Percentiles rank a stretch among this genome's conserved stretches.
Evolutionary conservation across 2,113 vertebrate genomes (phyloP).

Genomic region (Otus sunia): DNA sequence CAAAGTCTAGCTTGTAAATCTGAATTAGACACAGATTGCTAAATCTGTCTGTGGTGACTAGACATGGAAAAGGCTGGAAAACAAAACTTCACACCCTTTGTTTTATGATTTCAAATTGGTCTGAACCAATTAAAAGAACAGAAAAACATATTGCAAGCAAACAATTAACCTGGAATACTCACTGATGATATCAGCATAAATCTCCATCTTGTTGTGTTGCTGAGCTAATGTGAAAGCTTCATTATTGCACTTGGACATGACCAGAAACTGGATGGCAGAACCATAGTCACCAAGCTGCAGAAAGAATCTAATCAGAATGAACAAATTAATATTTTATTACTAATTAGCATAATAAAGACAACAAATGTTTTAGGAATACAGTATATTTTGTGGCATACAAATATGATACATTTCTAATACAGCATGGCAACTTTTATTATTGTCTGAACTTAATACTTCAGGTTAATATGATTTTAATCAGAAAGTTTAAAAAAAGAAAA

Average conservation of each 20-base stretch:
- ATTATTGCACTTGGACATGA: conserved; percentile 93
- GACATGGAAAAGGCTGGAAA: neutral
- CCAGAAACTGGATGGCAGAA: conserved; percentile 95
- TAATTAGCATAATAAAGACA: neutral
- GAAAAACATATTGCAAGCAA: neutral
- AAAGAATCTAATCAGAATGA: conserved; percentile 84
- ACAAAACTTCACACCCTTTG: neutral
- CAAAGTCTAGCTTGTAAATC: neutral
- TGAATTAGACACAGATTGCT: neutral
- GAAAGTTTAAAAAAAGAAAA: neutral
- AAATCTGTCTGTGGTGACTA: neutral
- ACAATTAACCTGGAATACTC: conserved; percentile 45
- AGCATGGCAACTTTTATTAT: neutral
- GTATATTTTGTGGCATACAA: neutral
- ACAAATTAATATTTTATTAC: neutral
- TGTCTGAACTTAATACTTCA: neutral
- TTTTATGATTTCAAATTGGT: neutral
- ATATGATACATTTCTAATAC: neutral
- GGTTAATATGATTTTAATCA: neutral
- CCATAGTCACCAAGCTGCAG: conserved; percentile 90
- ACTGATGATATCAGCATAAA: conserved; percentile 97
- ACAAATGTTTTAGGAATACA: neutral
- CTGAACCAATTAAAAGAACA: neutral
- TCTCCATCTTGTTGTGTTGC: conserved; percentile 96
- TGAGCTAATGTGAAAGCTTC: conserved; percentile 97